Percentiles rank a stretch among this genome's conserved stretches.
Conservation (phyloP, 2,888 invertebrate genomes). For the Dasypolia templi region DNA sequence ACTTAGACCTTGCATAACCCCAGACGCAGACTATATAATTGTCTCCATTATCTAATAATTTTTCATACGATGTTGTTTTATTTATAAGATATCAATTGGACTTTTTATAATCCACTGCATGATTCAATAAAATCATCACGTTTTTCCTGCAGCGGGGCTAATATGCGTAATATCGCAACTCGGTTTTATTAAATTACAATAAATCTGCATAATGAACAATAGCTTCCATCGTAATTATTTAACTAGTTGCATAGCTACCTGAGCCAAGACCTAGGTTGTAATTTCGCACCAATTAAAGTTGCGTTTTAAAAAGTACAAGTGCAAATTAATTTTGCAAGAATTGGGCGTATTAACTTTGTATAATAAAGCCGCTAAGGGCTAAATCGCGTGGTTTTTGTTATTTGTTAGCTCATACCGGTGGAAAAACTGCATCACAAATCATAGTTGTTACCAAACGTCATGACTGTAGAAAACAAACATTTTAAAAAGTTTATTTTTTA, state of each 20-base stretch:
- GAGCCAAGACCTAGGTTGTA: constrained; percentile 30
- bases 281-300: constrained; percentile 58
- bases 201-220: constrained; percentile 63
- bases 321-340: constrained; percentile 53
- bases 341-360: constrained; percentile 53
- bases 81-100: neutral
- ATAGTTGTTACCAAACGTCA: constrained; percentile 2
- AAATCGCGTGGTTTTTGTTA: constrained; percentile 64
- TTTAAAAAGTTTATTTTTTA: constrained; percentile 28
- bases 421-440: constrained; percentile 32
- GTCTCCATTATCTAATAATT: neutral
- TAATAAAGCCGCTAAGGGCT: constrained; percentile 53
- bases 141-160: constrained; percentile 15
- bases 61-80: neutral
- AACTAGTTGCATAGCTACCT: constrained; percentile 36
- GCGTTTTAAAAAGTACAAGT: constrained; percentile 51
- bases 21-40: neutral
- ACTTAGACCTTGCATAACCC: neutral
- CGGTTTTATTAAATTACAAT: constrained; percentile 38
- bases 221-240: constrained; percentile 53
- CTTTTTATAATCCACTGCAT: constrained; percentile 3
- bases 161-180: constrained; percentile 47
- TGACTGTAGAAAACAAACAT: constrained; percentile 15
- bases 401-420: constrained; percentile 46
- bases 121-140: constrained; percentile 6